These are phyloP conservation scores for Drosophila lutescens DNA, from an alignment of 2,888 invertebrate species.

Conservation along the genomic window DNA sequence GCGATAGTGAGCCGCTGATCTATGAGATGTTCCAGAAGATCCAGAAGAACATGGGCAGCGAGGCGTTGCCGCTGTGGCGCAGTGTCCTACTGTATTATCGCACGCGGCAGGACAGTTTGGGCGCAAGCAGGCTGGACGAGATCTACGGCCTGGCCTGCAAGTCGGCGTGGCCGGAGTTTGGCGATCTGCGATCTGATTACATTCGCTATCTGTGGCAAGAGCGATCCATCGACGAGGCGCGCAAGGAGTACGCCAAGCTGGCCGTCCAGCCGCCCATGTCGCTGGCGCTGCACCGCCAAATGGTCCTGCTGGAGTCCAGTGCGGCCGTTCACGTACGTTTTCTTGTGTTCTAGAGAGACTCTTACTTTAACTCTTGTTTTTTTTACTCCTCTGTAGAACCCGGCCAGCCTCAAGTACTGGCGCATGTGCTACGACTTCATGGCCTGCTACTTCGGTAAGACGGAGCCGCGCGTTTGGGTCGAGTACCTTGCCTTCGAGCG, in stretches of 20 bases:
- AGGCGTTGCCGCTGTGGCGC: conserved; percentile 75
- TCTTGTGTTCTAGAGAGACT: no score
- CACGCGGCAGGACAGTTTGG: conserved; percentile 66
- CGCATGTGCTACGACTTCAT: conserved; percentile 88
- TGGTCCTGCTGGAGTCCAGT: conserved; percentile 85
- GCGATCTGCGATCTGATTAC: conserved; percentile 73
- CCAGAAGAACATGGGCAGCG: conserved; percentile 59
- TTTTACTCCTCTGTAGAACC: conserved; percentile 54
- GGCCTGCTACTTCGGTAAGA: conserved; percentile 88
- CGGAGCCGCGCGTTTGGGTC: conserved; percentile 89
- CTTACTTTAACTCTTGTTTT: neutral
- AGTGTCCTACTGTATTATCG: conserved; percentile 76
- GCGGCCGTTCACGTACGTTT: conserved; percentile 45
- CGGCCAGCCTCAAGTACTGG: conserved; percentile 85
- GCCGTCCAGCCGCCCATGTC: conserved; percentile 86
- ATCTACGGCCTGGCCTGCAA: conserved; percentile 76
- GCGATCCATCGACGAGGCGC: conserved; percentile 85
- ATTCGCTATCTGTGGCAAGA: conserved; percentile 66
- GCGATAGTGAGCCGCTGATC: conserved; percentile 83
- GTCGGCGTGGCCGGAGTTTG: conserved; percentile 69
- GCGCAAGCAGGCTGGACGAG: conserved; percentile 64
- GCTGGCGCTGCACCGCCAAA: conserved; percentile 87
- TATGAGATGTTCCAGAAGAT: conserved; percentile 82
- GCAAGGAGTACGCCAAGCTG: conserved; percentile 87
- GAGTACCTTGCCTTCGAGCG: conserved; percentile 90